Conservation (phyloP, 2,797 vertebrate species). For the Molossus molossus region DNA sequence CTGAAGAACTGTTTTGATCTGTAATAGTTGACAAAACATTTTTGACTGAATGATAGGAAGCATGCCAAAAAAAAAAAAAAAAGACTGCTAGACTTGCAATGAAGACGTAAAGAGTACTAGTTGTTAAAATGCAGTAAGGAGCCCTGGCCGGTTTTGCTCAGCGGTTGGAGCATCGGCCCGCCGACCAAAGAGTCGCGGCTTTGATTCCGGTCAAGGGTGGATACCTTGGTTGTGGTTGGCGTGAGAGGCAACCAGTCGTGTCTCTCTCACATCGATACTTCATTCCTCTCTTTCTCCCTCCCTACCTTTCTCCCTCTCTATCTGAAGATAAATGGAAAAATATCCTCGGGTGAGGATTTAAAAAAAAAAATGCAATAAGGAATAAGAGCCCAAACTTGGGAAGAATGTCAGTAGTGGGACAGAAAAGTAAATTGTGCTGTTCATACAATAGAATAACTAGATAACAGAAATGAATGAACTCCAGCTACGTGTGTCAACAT, state of each 20-base stretch:
- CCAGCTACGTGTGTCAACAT: background rate
- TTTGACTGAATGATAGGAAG: conserved; percentile 34
- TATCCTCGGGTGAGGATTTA: too few relatives aligned
- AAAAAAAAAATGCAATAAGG: background rate
- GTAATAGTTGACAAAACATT: background rate
- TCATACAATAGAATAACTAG: conserved; percentile 15
- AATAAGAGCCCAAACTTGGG: background rate
- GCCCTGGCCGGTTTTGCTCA: too few relatives aligned
- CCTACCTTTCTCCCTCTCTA: too few relatives aligned
- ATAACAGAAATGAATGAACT: background rate
- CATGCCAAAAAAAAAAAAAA: background rate
- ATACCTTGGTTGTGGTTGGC: too few relatives aligned
- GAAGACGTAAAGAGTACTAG: conserved; percentile 13
- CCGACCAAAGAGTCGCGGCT: too few relatives aligned
- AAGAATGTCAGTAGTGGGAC: background rate
- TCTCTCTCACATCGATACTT: too few relatives aligned
- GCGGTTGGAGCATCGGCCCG: too few relatives aligned
- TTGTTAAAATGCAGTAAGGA: background rate
- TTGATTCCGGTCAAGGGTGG: too few relatives aligned
- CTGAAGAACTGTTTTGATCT: conserved; percentile 57
- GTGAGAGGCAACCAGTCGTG: too few relatives aligned
- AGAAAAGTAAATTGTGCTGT: conserved; percentile 16
- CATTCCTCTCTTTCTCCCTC: too few relatives aligned
- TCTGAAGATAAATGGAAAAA: too few relatives aligned
- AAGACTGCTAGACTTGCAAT: background rate